A percentile compares a stretch with the other conserved stretches of the same genome.
These are phyloP conservation scores for Notothenia coriiceps DNA, from an alignment of 2,113 vertebrate species.

Conservation along the genomic window DNA sequence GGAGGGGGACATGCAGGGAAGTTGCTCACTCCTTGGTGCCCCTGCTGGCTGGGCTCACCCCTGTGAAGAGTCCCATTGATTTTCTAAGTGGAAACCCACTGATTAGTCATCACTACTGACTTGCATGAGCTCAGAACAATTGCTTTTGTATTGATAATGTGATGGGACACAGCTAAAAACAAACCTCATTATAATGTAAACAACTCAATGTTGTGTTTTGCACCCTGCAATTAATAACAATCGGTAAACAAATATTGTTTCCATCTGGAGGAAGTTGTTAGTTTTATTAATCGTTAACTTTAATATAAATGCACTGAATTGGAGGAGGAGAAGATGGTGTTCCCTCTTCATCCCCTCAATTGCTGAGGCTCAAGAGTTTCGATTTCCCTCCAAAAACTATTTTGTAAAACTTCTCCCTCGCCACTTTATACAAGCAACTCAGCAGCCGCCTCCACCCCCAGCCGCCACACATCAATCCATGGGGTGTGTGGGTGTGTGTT, in stretches of 20 bases:
- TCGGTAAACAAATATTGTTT: conserved; percentile 40
- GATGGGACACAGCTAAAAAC: conserved; percentile 13
- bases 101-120: conserved; percentile 36
- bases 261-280: conserved; percentile 23
- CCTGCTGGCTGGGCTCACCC: conserved; percentile 55
- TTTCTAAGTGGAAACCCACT: conserved; percentile 41
- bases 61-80: conserved; percentile 42
- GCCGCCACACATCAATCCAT: conserved; percentile 76
- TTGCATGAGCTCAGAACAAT: conserved; percentile 27
- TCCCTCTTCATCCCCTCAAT: conserved; percentile 20
- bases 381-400: conserved; percentile 81
- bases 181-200: conserved; percentile 51
- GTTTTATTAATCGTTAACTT: conserved; percentile 5
- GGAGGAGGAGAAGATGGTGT: neutral
- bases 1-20: conserved; percentile 38
- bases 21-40: conserved; percentile 54
- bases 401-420: conserved; percentile 65
- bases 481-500: conserved; percentile 52
- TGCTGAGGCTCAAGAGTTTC: conserved; percentile 45
- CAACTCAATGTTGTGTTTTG: conserved; percentile 18
- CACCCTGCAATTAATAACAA: conserved; percentile 23
- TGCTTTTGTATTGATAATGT: conserved; percentile 61
- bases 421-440: conserved; percentile 56
- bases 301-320: neutral
- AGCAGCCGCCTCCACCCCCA: conserved; percentile 68